phyloP scores from a whole-genome alignment of 2,113 vertebrate species.

The Lichenostomus cassidix region DNA sequence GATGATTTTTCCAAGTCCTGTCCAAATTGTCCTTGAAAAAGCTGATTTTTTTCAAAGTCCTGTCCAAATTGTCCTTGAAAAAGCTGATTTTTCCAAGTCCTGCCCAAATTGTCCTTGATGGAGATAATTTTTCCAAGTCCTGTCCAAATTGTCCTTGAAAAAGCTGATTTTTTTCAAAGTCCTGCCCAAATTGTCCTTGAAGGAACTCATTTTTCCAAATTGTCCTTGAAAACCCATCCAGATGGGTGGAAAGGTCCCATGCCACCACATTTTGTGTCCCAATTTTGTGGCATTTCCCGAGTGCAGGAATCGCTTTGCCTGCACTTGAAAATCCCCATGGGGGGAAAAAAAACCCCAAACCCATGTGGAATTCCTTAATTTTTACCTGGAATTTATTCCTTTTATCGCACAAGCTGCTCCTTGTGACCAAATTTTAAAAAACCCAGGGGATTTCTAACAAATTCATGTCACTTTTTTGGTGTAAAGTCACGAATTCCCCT shows the following conservation, averaged over 20 bases:
- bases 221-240: not conserved
- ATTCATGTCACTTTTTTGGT: accelerated
- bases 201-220: no score
- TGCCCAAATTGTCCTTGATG: no score
- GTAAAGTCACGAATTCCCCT: no score
- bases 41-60: no score
- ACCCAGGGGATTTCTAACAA: not conserved
- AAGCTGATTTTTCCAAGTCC: no score
- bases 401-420: not conserved
- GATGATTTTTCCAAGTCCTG: not conserved
- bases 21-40: no score
- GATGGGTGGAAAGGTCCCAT: not conserved
- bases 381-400: not conserved
- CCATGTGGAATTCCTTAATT: not conserved
- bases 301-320: not conserved
- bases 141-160: no score
- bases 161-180: no score
- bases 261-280: not conserved
- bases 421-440: not conserved
- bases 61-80: no score
- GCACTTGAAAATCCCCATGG: not conserved
- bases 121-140: no score
- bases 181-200: no score
- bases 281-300: not conserved
- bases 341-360: not conserved